Conservation (phyloP, 2,888 invertebrate species). For the Sipha maydis region DNA sequence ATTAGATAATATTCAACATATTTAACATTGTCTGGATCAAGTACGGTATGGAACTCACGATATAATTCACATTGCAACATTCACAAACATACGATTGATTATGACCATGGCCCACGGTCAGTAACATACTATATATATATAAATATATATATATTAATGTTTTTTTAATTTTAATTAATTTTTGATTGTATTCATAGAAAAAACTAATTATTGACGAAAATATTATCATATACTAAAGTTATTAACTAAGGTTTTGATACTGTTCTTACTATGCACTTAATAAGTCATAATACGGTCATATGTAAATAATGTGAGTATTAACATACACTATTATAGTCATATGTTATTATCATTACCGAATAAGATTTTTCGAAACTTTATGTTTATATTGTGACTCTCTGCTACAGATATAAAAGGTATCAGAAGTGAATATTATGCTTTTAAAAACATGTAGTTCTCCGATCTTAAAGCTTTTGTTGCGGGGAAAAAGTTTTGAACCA, state of each 20-base stretch:
- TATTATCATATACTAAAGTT: background rate
- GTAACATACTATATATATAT: background rate
- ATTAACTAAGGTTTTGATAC: background rate
- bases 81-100: background rate
- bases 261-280: background rate
- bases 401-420: background rate
- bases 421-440: background rate
- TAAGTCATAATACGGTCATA: background rate
- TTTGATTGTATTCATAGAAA: background rate
- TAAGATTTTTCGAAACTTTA: background rate
- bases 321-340: background rate
- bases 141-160: background rate
- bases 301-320: background rate
- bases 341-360: background rate
- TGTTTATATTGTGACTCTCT: background rate
- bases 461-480: background rate
- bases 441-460: background rate
- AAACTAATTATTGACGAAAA: background rate
- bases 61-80: conserved; percentile 1
- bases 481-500: background rate
- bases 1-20: background rate
- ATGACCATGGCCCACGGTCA: background rate
- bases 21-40: background rate
- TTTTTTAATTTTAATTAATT: background rate
- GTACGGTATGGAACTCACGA: background rate